Base-by-base conservation (phyloP, 2,888 invertebrate species). In the Elegia similella region DNA sequence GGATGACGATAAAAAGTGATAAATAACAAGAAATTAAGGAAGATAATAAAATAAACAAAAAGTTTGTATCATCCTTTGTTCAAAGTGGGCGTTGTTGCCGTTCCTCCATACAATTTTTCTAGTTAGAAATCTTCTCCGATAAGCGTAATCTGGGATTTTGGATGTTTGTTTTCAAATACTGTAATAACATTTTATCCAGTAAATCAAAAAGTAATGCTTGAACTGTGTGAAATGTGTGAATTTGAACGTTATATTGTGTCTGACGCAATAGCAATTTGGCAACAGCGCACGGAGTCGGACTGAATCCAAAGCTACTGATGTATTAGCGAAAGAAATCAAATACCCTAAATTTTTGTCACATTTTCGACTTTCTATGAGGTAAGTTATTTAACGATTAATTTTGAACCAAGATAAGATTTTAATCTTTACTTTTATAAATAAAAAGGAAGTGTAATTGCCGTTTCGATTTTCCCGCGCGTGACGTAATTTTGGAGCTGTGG, bases 191-290 rank as follows among this genome's bases (percentile, higher is more conserved):
- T 68, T 57, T 59, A 64, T 68, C 69, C 67, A 58, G 62, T 58
- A 61, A 68, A 72, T 65, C 48, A 59, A 58, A 67, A 79, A 85
- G 82, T 84, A 74, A 87, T 87, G 86, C 70, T 78, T 64, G 73
- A 78, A 77, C 82, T 78, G 76, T 66, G 77, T 86, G 89, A 88
- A 86, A 89, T 89, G 89, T 82, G 77, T 84, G 75, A 69, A 68
- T 81, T 78, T 82, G 86, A 88, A 85, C 84, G 78, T 67, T 84
- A 70, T 77, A 72, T 73, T 81, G 63, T 86, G 72, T 89, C 91
- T 91, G 90, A 91, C 84, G 90, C 90, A 90, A 91, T 84, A 83
- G 74, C 88, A 72, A 84, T 81, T 83, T 88, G 90, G 88, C 90
- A 90, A 89, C 90, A 86, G 78, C 82, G 88, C 86, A 68, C 77